These are phyloP conservation scores for Eulithis testata DNA, from an alignment of 2,888 invertebrate genomes.

Conservation along the genomic window DNA sequence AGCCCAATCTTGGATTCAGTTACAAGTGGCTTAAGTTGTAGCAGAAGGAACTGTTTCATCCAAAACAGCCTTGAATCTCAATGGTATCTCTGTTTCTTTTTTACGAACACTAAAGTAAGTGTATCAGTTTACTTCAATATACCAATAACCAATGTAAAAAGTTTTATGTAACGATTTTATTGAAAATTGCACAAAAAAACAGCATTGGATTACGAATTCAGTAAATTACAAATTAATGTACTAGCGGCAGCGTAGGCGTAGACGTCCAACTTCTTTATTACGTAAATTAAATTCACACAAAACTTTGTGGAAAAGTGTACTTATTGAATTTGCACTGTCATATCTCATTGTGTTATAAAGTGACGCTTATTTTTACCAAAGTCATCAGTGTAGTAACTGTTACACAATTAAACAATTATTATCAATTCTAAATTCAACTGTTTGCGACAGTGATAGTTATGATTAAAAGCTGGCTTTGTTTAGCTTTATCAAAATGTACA, in stretches of 20 bases:
- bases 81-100: too few species aligned
- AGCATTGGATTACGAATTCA: conserved; percentile 24
- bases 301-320: conserved; percentile 69
- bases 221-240: conserved; percentile 44
- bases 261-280: conserved; percentile 57
- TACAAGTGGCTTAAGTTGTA: too few species aligned
- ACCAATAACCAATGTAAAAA: too few species aligned
- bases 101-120: too few species aligned
- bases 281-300: conserved; percentile 68
- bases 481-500: conserved; percentile 38
- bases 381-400: conserved; percentile 61
- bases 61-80: too few species aligned
- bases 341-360: conserved; percentile 70
- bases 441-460: conserved; percentile 58
- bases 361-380: conserved; percentile 63
- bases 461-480: conserved; percentile 51
- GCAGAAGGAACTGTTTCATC: too few species aligned
- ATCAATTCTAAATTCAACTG: conserved; percentile 58
- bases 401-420: conserved; percentile 53
- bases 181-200: background rate
- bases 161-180: background rate
- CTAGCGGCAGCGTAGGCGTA: conserved; percentile 53
- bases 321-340: conserved; percentile 67
- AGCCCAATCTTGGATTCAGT: too few species aligned
- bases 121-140: too few species aligned